Base-by-base conservation (phyloP, 1,140 invertebrate species). In the Leptinotarsa defecta region DNA sequence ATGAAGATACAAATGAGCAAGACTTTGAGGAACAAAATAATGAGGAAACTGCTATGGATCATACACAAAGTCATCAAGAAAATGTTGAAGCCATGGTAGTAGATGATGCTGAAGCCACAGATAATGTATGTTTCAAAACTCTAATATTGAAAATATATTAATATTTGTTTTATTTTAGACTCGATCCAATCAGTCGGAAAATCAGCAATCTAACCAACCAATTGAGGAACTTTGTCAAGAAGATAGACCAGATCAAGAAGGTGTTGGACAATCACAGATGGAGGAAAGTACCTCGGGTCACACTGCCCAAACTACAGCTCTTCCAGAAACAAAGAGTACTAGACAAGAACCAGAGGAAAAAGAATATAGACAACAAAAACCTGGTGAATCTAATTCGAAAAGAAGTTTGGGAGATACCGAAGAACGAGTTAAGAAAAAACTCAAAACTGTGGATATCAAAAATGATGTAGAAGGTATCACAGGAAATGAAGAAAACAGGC, bases 401-500 rank as follows among this genome's bases (percentile, higher is more conserved):
- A 84, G 87, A 43, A 87, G 83, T 76, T 80, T 89, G 57, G 84
- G 87, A 3, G 87, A 89, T 71, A 79, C 83, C 65, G 77, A 81
- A 57, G 84, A 88, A 73, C 85, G 86, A 0, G 78, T 86, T 0
- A 80, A 81, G 82, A 93, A 87, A 80, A 91, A 87, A 78, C 81
- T 79, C 84, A 92, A 86, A 84, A 90, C 84, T 73, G 86, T 86
- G 75, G 84, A 86, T 73, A 81, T 79, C 1, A 78, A 85, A 20
- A 84, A 90, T 5, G 84, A 86, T 52, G 79, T 85, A 73, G 80
- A 80, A 64, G 78, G 82, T 20, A 81, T 86, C 71, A 85, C 91
- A 15, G 84, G 90, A 1, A 84, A 89, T 13, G 87, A 86, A n/a
- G 83, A 86, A 4, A 81, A 85, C 17, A 81, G 88, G 8, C 83